phyloP scores from a whole-genome alignment of 2,113 vertebrate genomes.

The Heloderma charlesbogerti region DNA sequence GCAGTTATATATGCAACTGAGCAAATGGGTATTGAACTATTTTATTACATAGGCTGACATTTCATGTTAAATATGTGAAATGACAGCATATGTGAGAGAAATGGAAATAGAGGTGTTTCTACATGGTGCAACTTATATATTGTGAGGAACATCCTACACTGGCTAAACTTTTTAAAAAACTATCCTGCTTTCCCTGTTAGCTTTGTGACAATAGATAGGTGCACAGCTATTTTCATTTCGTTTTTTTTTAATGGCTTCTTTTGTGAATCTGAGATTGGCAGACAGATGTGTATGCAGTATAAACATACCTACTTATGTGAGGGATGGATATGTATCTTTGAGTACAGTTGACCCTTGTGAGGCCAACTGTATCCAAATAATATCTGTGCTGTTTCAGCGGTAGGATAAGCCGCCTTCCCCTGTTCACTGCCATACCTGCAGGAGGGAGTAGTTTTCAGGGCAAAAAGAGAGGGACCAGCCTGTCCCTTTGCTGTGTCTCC shows the following conservation, averaged over 20 bases:
- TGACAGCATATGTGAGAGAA: background rate
- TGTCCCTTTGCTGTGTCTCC: no score
- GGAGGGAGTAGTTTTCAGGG: no score
- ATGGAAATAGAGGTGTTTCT: background rate
- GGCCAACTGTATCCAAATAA: background rate
- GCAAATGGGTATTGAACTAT: background rate
- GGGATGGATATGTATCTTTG: background rate
- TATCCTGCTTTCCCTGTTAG: background rate
- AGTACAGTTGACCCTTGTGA: background rate
- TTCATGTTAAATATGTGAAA: constrained; percentile 3
- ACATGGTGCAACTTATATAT: background rate
- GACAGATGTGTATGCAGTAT: background rate
- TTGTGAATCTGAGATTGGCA: background rate
- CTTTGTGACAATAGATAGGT: background rate
- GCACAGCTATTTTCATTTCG: background rate
- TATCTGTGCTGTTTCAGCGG: background rate
- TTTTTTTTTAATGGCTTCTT: background rate
- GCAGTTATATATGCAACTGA: background rate
- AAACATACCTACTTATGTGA: background rate
- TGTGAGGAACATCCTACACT: background rate
- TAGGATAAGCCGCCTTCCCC: background rate
- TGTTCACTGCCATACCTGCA: no score
- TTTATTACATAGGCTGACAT: background rate
- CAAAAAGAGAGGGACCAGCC: no score
- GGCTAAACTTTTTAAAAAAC: background rate